Evolutionary conservation across 2,797 vertebrate species (phyloP), one percentile per base, ranked within the genome.

Genomic region (Gouania willdenowi): DNA sequence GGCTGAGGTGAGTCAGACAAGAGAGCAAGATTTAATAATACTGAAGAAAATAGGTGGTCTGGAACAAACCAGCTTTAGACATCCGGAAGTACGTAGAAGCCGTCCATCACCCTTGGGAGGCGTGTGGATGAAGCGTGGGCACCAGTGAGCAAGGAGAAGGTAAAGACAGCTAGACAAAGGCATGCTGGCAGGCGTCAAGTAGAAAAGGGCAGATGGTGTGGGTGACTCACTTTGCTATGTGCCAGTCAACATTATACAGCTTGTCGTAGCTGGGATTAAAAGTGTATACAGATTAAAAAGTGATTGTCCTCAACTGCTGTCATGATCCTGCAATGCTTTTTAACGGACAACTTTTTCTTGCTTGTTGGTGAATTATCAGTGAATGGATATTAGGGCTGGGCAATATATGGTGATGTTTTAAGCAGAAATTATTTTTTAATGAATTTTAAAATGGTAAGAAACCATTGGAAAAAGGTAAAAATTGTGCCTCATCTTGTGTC

Each of bases 181-280:
- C 58, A 37, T 70, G 57, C 75, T 83, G 80, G 77, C 77, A 75
- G 75, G 82, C 79, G 78, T 82, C 78, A 82, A 69, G 66, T 54
- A 72, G 65, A 49, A 71, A 68, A 71, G 71, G 81, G 82, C 82
- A 87, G 82, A 86, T 87, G 85, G 81, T 75, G 62, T 48, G 64
- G 65, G 75, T 88, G 85, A 89, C 71, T 88, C 83, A 84, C 70
- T 68, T 49, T 45, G 60, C 67, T 43, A 57, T 71, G 57, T 75
- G 66, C 73, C 80, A 80, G 81, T 75, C 77, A 74, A 58, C 62
- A 47, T 75, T 59, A 75, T 76, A 71, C 84, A 78, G 77, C 70
- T 59, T 52, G 48, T 63, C 52, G 6, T 51, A 49, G 61, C 20
- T 57, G 53, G 59, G 48, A 61, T 22, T 40, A 41, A 36, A 59